Conservation (phyloP, 2,113 vertebrate genomes). For the Todiramphus saurophagus region DNA sequence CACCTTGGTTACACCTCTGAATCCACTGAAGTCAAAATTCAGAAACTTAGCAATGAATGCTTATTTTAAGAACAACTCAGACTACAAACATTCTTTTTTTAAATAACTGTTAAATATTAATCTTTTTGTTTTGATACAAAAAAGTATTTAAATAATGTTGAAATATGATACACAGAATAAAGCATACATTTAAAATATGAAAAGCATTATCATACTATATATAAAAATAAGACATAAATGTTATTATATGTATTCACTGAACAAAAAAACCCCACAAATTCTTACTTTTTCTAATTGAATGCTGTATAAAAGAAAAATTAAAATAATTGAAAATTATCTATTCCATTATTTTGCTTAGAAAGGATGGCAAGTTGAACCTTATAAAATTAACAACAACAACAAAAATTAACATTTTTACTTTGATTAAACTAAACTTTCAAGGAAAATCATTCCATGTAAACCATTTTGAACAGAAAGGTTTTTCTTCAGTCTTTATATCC, state of each 20-base stretch:
- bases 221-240: not conserved
- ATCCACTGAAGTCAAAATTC: not conserved
- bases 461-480: not conserved
- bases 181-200: not conserved
- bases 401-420: not conserved
- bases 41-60: not conserved
- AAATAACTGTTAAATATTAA: not conserved
- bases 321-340: not conserved
- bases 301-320: not conserved
- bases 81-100: not conserved
- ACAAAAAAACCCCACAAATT: rapidly evolving
- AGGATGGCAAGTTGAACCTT: not conserved
- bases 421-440: not conserved
- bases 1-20: not conserved
- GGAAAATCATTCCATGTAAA: not conserved
- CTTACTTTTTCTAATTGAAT: not conserved
- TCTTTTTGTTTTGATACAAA: not conserved
- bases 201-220: not conserved
- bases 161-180: not conserved
- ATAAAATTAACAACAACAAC: too few species aligned
- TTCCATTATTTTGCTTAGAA: not conserved
- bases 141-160: not conserved
- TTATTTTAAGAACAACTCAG: not conserved
- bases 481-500: not conserved
- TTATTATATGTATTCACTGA: not conserved